Evolutionary conservation across 1,140 invertebrate genomes (phyloP).

Genomic region (Leptoteleia sp.): DNA sequence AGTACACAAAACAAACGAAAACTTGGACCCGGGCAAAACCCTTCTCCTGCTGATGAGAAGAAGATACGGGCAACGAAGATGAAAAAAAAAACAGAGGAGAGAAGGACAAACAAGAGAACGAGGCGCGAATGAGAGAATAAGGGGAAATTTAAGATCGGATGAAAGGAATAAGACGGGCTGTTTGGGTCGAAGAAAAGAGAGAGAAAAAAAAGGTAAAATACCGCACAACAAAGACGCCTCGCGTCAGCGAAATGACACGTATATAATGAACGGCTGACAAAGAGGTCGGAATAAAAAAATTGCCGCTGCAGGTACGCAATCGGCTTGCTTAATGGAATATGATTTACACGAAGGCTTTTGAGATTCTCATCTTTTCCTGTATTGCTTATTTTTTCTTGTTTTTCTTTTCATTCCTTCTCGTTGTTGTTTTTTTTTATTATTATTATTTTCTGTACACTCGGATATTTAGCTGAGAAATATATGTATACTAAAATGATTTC

Average conservation of each 20-base stretch:
- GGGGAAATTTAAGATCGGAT: constrained; percentile 6
- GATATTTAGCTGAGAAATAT: constrained; percentile 5
- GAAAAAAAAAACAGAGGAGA: constrained; percentile 13
- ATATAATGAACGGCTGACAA: constrained; percentile 34
- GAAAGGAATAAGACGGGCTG: constrained; percentile 6
- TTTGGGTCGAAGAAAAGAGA: constrained; percentile 10
- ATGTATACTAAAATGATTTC: constrained; percentile 12
- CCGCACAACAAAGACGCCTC: constrained; percentile 39
- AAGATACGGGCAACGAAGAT: constrained; percentile 18
- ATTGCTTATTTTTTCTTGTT: not conserved
- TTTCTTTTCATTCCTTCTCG: too few relatives aligned
- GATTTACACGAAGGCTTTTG: constrained; percentile 38
- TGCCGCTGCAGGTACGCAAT: constrained; percentile 32
- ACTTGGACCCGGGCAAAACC: constrained; percentile 18
- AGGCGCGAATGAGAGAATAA: constrained; percentile 6
- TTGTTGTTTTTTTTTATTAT: too few relatives aligned
- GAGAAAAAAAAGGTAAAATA: constrained; percentile 43
- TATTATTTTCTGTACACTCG: not conserved
- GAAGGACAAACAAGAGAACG: constrained; percentile 27
- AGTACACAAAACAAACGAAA: constrained; percentile 43
- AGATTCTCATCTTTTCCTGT: constrained; percentile 1
- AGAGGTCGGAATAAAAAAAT: constrained; percentile 15
- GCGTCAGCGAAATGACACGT: constrained; percentile 47
- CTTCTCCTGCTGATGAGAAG: constrained; percentile 37
- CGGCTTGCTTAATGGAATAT: constrained; percentile 42